Evolutionary conservation across 2,113 vertebrate genomes (phyloP).

Genomic region (Athene cunicularia): DNA sequence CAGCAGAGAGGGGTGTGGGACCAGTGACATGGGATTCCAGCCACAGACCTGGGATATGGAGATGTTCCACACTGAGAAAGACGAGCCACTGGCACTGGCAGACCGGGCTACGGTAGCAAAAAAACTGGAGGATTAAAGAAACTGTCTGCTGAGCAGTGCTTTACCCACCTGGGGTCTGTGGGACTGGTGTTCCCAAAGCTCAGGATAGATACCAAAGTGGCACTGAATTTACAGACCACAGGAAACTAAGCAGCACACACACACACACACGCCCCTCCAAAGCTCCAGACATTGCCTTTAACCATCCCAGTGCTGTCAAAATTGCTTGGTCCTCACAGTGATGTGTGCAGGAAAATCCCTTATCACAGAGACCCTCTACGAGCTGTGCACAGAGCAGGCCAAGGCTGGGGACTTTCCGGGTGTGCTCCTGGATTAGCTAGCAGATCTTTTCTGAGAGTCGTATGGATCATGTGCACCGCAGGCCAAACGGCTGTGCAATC

Average conservation of each 20-base stretch:
- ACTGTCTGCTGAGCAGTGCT: not conserved
- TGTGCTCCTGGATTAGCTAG: not conserved
- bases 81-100: not conserved
- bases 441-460: not conserved
- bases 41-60: not conserved
- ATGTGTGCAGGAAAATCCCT: not conserved
- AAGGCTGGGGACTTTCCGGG: not conserved
- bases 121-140: not conserved
- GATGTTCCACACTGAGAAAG: not conserved
- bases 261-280: accelerated
- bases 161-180: not conserved
- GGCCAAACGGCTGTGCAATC: not conserved
- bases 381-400: not conserved
- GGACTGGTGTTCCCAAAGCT: not conserved
- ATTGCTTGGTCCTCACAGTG: not conserved
- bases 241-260: not conserved
- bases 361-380: accelerated
- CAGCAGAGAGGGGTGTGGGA: not conserved
- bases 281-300: not conserved
- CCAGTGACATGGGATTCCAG: not conserved
- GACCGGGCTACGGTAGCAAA: not conserved
- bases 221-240: not conserved
- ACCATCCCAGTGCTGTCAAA: not conserved
- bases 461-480: not conserved
- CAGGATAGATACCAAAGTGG: not conserved